Percentiles rank a stretch among this genome's conserved stretches.
Conservation (phyloP, 2,888 invertebrate genomes). For the Ophonus ardosiacus region DNA sequence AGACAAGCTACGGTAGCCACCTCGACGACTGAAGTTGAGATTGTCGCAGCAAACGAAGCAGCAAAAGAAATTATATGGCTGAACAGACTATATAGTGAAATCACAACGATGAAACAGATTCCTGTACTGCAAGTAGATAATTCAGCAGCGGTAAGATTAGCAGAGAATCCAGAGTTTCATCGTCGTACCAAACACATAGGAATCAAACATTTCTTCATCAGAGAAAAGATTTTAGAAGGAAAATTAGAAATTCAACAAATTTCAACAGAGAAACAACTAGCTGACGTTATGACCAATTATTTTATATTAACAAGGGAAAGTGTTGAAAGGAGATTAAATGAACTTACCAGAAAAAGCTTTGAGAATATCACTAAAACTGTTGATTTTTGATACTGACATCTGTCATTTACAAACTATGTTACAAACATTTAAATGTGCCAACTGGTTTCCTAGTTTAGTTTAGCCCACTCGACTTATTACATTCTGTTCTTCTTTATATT, state of each 20-base stretch:
- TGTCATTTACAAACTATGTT: too few relatives aligned
- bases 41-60: conserved; percentile 70
- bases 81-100: conserved; percentile 67
- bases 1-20: conserved; percentile 65
- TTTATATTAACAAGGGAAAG: conserved; percentile 39
- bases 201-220: conserved; percentile 69
- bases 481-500: too few relatives aligned
- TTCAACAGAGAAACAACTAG: conserved; percentile 67
- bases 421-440: too few relatives aligned
- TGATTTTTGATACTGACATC: too few relatives aligned
- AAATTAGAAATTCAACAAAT: conserved; percentile 67
- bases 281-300: conserved; percentile 68
- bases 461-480: too few relatives aligned
- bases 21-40: conserved; percentile 69
- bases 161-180: conserved; percentile 70
- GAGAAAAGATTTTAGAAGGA: conserved; percentile 67
- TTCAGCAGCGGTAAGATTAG: conserved; percentile 57
- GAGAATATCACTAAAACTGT: too few relatives aligned
- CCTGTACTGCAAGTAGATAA: conserved; percentile 68
- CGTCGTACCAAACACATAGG: conserved; percentile 69
- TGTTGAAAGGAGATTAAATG: too few relatives aligned
- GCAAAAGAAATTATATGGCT: conserved; percentile 70
- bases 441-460: too few relatives aligned
- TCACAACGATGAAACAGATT: conserved; percentile 64
- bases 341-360: too few relatives aligned